These are phyloP conservation scores for Oreochromis aureus DNA, from an alignment of 2,113 vertebrate species.

Conservation along the genomic window DNA sequence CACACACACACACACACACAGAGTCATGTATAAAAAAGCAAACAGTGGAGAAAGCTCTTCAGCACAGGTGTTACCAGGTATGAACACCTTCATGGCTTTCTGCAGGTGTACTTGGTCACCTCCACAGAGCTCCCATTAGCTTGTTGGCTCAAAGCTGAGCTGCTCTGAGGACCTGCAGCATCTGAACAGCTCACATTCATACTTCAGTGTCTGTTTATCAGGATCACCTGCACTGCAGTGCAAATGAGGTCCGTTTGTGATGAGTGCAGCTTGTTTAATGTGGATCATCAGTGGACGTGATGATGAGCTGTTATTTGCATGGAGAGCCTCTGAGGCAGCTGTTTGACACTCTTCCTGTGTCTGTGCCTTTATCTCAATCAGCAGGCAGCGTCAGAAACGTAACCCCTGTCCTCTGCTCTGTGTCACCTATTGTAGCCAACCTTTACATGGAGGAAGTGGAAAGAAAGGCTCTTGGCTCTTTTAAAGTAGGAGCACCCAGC, in stretches of 20 bases:
- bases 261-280: no score
- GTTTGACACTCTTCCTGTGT: no score
- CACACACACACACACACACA: background rate
- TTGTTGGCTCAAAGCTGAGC: background rate
- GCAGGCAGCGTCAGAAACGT: no score
- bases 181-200: background rate
- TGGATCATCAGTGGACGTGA: no score
- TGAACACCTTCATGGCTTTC: background rate
- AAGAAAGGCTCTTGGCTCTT: no score
- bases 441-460: no score
- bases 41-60: background rate
- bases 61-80: background rate
- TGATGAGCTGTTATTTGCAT: no score
- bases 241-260: background rate
- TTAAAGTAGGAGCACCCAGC: no score
- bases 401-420: no score
- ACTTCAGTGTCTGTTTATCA: background rate
- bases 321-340: no score
- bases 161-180: background rate
- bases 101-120: background rate
- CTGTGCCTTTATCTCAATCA: no score
- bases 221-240: background rate
- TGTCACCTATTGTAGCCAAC: no score
- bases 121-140: background rate
- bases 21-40: background rate